phyloP scores from a whole-genome alignment of 1,140 invertebrate genomes.

The Drosophila lacteicornis region DNA sequence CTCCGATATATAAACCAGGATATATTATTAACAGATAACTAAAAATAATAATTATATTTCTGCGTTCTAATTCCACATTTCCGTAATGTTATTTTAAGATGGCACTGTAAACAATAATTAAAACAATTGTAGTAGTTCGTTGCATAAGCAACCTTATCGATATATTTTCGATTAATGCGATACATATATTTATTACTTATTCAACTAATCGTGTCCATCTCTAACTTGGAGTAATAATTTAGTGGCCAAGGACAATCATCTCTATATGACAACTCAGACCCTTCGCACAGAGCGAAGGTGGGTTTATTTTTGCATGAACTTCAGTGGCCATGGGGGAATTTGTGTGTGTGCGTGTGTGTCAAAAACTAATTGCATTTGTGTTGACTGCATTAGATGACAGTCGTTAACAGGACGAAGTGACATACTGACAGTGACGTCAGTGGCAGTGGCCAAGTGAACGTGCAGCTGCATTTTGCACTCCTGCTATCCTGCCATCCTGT shows the following conservation, averaged over 20 bases:
- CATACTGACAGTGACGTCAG: conserved; percentile 58
- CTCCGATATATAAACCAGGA: no score
- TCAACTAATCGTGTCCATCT: background rate
- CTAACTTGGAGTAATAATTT: background rate
- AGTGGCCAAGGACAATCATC: conserved; percentile 51
- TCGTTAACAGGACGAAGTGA: conserved; percentile 32
- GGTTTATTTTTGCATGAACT: conserved; percentile 39
- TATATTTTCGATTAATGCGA: background rate
- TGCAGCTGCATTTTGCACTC: background rate
- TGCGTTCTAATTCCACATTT: no score
- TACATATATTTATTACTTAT: background rate
- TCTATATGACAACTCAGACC: conserved; percentile 54
- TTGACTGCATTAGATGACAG: conserved; percentile 53
- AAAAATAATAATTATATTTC: no score
- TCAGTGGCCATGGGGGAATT: conserved; percentile 7
- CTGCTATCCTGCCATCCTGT: conserved; percentile 19
- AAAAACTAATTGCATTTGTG: conserved; percentile 69
- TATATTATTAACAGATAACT: no score
- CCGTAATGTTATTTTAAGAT: no score
- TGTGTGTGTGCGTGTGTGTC: conserved; percentile 29
- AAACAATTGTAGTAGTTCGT: background rate
- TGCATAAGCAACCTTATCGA: background rate
- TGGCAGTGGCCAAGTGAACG: conserved; percentile 43
- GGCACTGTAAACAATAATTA: no score
- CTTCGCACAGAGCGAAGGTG: background rate